Percentiles rank a stretch among this genome's conserved stretches.
phyloP scores from a whole-genome alignment of 2,888 invertebrate genomes.

The Eumacrocentrus americanus region DNA sequence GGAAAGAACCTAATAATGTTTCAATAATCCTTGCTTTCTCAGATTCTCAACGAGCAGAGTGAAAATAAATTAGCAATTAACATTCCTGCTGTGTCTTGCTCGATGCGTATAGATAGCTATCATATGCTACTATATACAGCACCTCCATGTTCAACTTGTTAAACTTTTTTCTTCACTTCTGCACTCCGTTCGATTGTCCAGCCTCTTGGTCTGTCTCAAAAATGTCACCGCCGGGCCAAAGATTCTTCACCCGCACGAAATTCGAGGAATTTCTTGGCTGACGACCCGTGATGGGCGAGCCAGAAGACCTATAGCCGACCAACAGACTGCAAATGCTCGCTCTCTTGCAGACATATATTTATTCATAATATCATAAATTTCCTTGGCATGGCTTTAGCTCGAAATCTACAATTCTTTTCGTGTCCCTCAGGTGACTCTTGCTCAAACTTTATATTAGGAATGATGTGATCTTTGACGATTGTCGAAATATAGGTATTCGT shows the following conservation, averaged over 20 bases:
- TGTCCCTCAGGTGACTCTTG: not conserved
- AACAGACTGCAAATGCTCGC: constrained; percentile 4
- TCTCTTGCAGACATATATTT: not conserved
- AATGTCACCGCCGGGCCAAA: constrained; percentile 50
- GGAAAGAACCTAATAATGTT: too few relatives aligned
- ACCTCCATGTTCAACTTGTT: too few relatives aligned
- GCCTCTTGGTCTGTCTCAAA: constrained; percentile 34
- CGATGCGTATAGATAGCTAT: constrained; percentile 16
- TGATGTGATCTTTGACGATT: constrained; percentile 9
- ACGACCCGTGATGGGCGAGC: not conserved
- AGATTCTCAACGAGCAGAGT: constrained; percentile 26
- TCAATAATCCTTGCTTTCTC: too few relatives aligned
- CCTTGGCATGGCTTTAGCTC: constrained; percentile 6
- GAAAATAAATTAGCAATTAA: constrained; percentile 59
- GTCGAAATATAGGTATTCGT: not conserved
- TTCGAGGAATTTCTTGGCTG: constrained; percentile 48
- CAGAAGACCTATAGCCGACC: not conserved
- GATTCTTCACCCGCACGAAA: constrained; percentile 46
- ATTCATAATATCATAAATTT: constrained; percentile 3
- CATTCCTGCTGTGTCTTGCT: constrained; percentile 53
- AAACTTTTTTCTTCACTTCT: constrained; percentile 24
- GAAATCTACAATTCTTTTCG: not conserved
- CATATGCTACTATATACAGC: constrained; percentile 30
- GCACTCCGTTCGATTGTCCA: too few relatives aligned
- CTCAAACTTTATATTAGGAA: constrained; percentile 12